Conservation (phyloP, 2,888 invertebrate species). For the Mimachlamys varia region DNA sequence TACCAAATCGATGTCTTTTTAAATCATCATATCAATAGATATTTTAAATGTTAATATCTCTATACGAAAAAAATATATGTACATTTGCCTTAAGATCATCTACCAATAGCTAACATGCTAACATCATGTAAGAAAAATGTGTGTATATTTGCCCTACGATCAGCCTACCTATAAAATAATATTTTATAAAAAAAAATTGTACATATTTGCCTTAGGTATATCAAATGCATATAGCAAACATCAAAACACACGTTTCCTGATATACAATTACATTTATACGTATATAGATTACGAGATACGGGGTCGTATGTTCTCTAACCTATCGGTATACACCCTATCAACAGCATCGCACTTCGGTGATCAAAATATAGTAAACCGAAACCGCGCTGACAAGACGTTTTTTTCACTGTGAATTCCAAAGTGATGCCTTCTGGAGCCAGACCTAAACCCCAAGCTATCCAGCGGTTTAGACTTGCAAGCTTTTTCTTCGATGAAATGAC, state of each 20-base stretch:
- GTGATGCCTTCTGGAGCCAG: constrained; percentile 31
- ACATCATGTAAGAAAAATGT: too few relatives aligned
- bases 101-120: too few relatives aligned
- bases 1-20: too few relatives aligned
- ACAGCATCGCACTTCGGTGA: constrained; percentile 15
- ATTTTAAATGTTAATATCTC: too few relatives aligned
- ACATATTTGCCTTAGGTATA: too few relatives aligned
- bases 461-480: not conserved
- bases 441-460: not conserved
- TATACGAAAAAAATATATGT: too few relatives aligned
- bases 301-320: not conserved
- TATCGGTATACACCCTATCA: not conserved
- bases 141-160: too few relatives aligned
- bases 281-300: not conserved
- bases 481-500: not conserved
- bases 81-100: too few relatives aligned
- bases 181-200: too few relatives aligned
- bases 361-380: not conserved
- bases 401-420: constrained; percentile 3
- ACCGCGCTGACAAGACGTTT: constrained; percentile 16
- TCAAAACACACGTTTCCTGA: not conserved
- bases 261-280: not conserved
- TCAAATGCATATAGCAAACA: too few relatives aligned
- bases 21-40: too few relatives aligned
- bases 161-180: too few relatives aligned